A percentile compares a stretch with the other conserved stretches of the same genome.
These are phyloP conservation scores for Rotaria sp. DNA, from an alignment of 2,888 invertebrate genomes.

Conservation along the genomic window DNA sequence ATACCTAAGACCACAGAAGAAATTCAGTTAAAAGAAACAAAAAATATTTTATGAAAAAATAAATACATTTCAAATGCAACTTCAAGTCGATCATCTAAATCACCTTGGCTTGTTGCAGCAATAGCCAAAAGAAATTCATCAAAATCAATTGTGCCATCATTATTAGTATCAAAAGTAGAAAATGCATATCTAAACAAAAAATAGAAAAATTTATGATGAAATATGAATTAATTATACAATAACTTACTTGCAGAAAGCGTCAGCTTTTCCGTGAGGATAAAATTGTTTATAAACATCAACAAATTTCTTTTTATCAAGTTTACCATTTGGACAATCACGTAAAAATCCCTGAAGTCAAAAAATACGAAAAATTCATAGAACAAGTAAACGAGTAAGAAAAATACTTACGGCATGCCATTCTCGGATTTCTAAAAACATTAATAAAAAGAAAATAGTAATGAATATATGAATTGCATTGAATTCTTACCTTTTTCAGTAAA, in stretches of 20 bases:
- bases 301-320: slow-evolving; percentile 36
- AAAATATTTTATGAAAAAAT: neutral
- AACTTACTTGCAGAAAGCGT: slow-evolving; percentile 35
- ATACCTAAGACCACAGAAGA: no score
- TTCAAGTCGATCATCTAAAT: neutral
- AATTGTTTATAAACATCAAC: slow-evolving; percentile 40
- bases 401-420: slow-evolving; percentile 9
- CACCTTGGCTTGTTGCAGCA: slow-evolving; percentile 1
- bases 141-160: neutral
- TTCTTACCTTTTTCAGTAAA: neutral
- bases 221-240: no score
- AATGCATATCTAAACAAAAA: neutral
- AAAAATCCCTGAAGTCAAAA: neutral
- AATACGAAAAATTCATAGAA: neutral
- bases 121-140: neutral
- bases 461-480: no score
- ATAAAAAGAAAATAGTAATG: neutral
- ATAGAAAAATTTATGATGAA: no score
- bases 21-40: neutral
- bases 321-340: neutral
- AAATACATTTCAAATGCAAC: slow-evolving; percentile 26
- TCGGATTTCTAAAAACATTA: neutral
- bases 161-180: neutral
- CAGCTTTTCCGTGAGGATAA: slow-evolving; percentile 40
- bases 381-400: neutral